Conservation (phyloP, 2,113 vertebrate species). For the Sminthopsis crassicaudata region DNA sequence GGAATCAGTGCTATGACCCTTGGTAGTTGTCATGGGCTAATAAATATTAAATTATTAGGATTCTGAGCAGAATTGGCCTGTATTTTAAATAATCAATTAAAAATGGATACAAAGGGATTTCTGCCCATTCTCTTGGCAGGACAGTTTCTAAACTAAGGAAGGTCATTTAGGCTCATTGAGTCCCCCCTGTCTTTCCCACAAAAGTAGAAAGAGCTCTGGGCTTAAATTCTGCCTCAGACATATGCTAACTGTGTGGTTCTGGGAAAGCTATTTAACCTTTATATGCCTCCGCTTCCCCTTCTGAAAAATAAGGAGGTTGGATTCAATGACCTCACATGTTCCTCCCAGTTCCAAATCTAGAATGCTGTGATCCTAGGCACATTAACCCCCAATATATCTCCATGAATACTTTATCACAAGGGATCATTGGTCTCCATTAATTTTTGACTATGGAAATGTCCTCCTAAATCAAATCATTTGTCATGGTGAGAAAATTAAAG, state of each 20-base stretch:
- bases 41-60: background rate
- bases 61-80: background rate
- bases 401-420: background rate
- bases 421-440: background rate
- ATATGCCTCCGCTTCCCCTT: background rate
- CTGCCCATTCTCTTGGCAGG: background rate
- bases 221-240: background rate
- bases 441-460: background rate
- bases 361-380: background rate
- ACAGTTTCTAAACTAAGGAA: background rate
- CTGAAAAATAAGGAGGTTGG: background rate
- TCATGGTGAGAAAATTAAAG: background rate
- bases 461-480: background rate
- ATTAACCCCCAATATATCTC: background rate
- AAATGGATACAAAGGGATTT: background rate
- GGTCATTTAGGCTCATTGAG: background rate
- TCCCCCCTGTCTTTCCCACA: background rate
- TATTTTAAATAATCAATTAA: background rate
- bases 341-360: background rate
- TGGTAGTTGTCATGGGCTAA: background rate
- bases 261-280: background rate
- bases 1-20: background rate
- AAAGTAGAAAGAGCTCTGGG: background rate
- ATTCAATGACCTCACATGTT: background rate
- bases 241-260: background rate